phyloP scores from a whole-genome alignment of 2,888 invertebrate species.

The Lapara coniferarum region DNA sequence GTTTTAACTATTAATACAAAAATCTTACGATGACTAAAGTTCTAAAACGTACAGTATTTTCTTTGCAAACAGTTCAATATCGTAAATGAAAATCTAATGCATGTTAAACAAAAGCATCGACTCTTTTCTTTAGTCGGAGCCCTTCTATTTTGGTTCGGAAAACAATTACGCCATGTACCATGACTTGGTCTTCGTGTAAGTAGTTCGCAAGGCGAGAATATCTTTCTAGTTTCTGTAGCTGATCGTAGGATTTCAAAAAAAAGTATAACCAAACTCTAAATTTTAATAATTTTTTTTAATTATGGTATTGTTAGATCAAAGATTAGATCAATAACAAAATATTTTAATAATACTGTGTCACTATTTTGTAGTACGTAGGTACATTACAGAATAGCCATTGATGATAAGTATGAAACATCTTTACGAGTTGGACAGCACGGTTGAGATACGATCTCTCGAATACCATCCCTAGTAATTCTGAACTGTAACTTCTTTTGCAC shows the following conservation, averaged over 20 bases:
- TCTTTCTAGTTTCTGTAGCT: neutral
- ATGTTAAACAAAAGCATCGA: neutral
- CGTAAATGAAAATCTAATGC: neutral
- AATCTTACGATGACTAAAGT: neutral
- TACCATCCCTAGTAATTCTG: no score
- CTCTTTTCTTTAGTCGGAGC: slow-evolving; percentile 14
- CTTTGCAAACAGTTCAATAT: neutral
- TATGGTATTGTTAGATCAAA: no score
- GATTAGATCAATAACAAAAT: no score
- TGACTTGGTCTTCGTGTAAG: slow-evolving; percentile 11
- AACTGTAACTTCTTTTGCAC: neutral
- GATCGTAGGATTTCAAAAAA: neutral
- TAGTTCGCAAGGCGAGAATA: neutral
- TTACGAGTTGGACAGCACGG: no score
- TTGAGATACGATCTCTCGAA: no score
- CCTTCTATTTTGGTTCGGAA: slow-evolving; percentile 20
- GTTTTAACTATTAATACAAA: neutral
- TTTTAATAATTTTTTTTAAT: no score
- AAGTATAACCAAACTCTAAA: no score
- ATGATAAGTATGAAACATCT: no score
- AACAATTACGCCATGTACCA: slow-evolving; percentile 14
- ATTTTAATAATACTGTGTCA: no score
- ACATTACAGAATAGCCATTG: no score
- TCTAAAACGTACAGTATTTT: neutral
- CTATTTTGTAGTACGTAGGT: no score